Evolutionary conservation across 2,797 vertebrate genomes (phyloP).

Genomic region (Onychomys arenicola): DNA sequence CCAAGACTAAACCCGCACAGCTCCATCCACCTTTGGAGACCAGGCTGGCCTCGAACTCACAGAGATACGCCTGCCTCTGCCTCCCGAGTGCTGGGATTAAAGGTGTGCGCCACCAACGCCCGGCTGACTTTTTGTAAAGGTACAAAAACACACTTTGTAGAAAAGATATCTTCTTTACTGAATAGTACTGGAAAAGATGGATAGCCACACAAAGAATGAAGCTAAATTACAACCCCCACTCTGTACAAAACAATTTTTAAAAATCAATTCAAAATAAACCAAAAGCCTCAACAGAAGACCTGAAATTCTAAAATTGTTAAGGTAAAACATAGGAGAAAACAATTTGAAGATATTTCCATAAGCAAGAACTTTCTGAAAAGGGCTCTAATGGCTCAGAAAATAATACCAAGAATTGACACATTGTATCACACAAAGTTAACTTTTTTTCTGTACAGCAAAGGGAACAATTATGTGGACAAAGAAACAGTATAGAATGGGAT

Average conservation of each 20-base stretch:
- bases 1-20: not conserved
- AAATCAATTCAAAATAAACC: not conserved
- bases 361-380: not conserved
- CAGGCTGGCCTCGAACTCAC: too few species aligned
- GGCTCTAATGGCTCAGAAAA: not conserved
- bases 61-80: too few species aligned
- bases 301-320: not conserved
- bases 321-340: not conserved
- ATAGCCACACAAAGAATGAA: not conserved
- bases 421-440: not conserved
- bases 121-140: not conserved
- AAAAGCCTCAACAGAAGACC: not conserved
- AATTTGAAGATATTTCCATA: not conserved
- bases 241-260: not conserved
- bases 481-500: not conserved
- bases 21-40: not conserved
- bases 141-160: not conserved
- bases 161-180: not conserved
- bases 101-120: too few species aligned
- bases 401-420: not conserved
- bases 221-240: not conserved
- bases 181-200: not conserved
- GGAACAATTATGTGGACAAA: not conserved
- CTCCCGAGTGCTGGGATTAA: too few species aligned
- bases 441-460: not conserved